Conservation (phyloP, 2,113 vertebrate genomes). For the Danio rerio region GRCz12tu NC_133200.1:37743501-37744000, state of each 20-base stretch:
- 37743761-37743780: conserved; percentile 30
- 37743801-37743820: too few relatives aligned
- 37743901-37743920: too few relatives aligned
- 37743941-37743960: too few relatives aligned
- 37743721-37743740: conserved; percentile 85
- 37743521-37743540: neutral
- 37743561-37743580: neutral
- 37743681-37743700: conserved; percentile 84
- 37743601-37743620: neutral
- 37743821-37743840: too few relatives aligned
- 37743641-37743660: neutral
- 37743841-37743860: too few relatives aligned
- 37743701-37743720: conserved; percentile 82
- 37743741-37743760: conserved; percentile 90
- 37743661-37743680: conserved; percentile 89
- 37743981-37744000: too few relatives aligned
- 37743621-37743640: too few relatives aligned
- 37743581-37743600: neutral
- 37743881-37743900: too few relatives aligned
- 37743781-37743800: neutral
- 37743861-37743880: too few relatives aligned
- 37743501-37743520: neutral
- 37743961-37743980: too few relatives aligned
- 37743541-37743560: too few relatives aligned
- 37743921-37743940: too few relatives aligned